A percentile compares a stretch with the other conserved stretches of the same genome.
Conservation (phyloP, 2,888 invertebrate species). For the Eremobia ochroleuca region DNA sequence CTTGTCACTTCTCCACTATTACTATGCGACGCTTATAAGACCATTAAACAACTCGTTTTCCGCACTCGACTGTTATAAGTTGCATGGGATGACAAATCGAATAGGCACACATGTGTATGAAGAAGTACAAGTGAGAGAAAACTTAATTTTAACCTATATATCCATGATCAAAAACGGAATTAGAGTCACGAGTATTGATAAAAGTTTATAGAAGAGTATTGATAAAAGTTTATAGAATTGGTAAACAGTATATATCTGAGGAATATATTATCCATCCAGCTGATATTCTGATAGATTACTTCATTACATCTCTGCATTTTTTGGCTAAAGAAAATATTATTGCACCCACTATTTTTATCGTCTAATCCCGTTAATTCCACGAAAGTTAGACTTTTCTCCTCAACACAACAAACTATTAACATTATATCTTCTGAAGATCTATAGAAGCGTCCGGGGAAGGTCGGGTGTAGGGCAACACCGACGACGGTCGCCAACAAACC, state of each 20-base stretch:
- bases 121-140: not conserved
- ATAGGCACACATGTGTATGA: not conserved
- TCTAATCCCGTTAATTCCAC: constrained; percentile 6
- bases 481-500: constrained; percentile 59
- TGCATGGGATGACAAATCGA: constrained; percentile 22
- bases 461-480: constrained; percentile 61
- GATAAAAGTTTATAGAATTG: not conserved
- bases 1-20: constrained; percentile 48
- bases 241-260: not conserved
- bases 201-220: no score
- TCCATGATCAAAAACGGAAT: not conserved
- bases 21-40: constrained; percentile 54
- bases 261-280: not conserved
- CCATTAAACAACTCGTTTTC: constrained; percentile 53
- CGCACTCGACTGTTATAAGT: constrained; percentile 22
- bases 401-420: constrained; percentile 23
- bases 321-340: constrained; percentile 30
- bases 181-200: not conserved
- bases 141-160: not conserved
- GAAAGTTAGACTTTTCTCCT: constrained; percentile 20
- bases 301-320: constrained; percentile 23
- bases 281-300: constrained; percentile 13
- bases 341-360: constrained; percentile 25
- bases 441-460: constrained; percentile 48
- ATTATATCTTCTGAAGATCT: constrained; percentile 28